Evolutionary conservation across 2,113 vertebrate species (phyloP), one percentile per base, ranked within the genome.

Genomic region (Syngnathus scovelli): DNA sequence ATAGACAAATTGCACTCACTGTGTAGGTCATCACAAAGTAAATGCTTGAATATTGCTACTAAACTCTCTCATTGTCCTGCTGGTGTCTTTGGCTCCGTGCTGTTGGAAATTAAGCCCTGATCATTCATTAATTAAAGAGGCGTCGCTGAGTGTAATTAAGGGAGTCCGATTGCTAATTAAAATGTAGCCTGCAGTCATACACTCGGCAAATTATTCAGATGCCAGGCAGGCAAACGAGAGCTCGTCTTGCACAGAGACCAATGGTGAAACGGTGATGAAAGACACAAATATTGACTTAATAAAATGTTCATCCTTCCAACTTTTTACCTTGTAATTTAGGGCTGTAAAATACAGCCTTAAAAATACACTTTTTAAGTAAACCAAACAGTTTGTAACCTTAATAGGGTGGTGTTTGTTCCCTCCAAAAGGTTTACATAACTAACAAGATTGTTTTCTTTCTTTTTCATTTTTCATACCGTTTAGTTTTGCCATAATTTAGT

Each of bases 151-250:
- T 82, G 83, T 90, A 91, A 91, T 91, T 91, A 91, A 89, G 86
- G 77, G 78, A 83, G 87, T 91, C 80, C 77, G 64, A 89, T 76
- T 85, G 88, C 86, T 91, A 88, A 92, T 92, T 90, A 92, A 90
- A 91, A 88, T 78, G 83, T 90, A 87, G 91, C 90, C 89, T 60
- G 76, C 69, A 86, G 91, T 89, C 85, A 87, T 83, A 79, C 43
- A 70, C 83, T 83, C 78, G 77, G 74, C 78, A 88, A 85, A 91
- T 91, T 80, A 90, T 85, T 85, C 73, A 75, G 72, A 86, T 87
- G 83, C 67, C 66, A 72, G 78, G 75, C 72, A 79, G 74, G 74
- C 62, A 70, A 77, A 72, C 46, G 74, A 77, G 72, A 19, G 33
- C 33, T 60, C 48, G 48, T 74, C 69, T 71, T 70, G 56, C 38